Base-by-base conservation (phyloP, 2,113 vertebrate species). In the Amazona guildingii region DNA sequence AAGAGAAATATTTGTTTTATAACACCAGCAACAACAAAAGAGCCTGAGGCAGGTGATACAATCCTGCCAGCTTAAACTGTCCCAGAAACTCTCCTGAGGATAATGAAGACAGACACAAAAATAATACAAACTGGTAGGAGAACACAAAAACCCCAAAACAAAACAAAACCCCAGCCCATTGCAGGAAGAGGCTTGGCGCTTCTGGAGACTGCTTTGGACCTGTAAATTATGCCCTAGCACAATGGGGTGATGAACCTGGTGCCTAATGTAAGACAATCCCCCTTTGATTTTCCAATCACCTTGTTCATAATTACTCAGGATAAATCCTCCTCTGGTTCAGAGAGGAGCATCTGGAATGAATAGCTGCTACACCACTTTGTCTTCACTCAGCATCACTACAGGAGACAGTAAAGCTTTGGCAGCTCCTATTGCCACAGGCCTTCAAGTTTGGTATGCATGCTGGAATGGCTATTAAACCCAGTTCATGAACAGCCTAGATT, bases 1-100 rank as follows among this genome's bases (percentile, higher is more conserved):
- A 97, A 91, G 54, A 94, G 51, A 97, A 97, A 91, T 95, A 95
- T 44, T 97, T 92, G 61, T 95, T 96, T 96, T 92, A 96, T 52
- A 98, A 92, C 73, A 90, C 2, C 3, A 24, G 16, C 17, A 57
- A 46, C 18, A 23, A 90, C 55, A 72, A 95, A 86, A 70, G 20
- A 6, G 55, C 84, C 91, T 29, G 57, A 96, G 96, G 94, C 96
- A 97, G 89, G 76, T 76, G 19, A 86, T 95, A 91, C 43, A 96
- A 69, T 92, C 87, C 96, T 97, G 96, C 85, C 94, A 88, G 80
- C 64, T 83, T 94, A 59, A 95, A 86, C 57, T 94, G 55, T 90
- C 59, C 83, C 25, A 3, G 94, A 92, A 89, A 8, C 77, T 94
- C 92, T 97, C 96, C 95, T 95, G 90, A 90, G 96, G 88, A 95